phyloP scores from a whole-genome alignment of 2,113 vertebrate species.

The Zosterops japonicus region DNA sequence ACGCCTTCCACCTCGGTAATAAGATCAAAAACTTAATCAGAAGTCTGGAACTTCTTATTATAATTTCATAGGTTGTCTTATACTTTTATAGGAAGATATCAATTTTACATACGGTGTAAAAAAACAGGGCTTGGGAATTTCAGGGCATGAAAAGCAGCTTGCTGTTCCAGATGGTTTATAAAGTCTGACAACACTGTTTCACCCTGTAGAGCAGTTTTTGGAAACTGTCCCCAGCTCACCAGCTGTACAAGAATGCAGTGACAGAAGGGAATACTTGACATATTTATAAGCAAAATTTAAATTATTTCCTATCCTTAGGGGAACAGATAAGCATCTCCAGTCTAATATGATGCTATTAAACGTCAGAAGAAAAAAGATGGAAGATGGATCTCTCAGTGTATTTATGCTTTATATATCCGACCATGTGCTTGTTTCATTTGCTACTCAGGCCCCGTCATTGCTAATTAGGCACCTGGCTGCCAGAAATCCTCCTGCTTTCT shows the following conservation, averaged over 20 bases:
- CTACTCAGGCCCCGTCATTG: background rate
- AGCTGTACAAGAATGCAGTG: constrained; percentile 62
- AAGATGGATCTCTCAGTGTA: background rate
- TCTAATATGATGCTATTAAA: background rate
- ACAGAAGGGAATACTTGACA: constrained; percentile 67
- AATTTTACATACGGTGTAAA: background rate
- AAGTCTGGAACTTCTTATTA: background rate
- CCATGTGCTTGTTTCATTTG: background rate
- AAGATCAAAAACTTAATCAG: background rate
- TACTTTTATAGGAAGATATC: constrained; percentile 6
- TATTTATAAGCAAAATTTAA: constrained; percentile 68
- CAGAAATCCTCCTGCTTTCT: background rate
- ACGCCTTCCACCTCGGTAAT: rapidly evolving
- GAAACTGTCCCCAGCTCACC: constrained; percentile 55
- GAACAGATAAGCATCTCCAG: constrained; percentile 24
- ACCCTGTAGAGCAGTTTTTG: constrained; percentile 66
- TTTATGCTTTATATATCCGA: background rate
- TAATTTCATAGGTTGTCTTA: background rate
- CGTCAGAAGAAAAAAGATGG: background rate
- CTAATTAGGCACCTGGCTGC: background rate
- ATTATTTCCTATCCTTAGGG: constrained; percentile 53
- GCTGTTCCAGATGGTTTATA: constrained; percentile 70
- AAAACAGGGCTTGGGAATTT: background rate
- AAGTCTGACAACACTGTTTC: constrained; percentile 51
- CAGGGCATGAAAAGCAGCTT: constrained; percentile 36